phyloP scores from a whole-genome alignment of 2,113 vertebrate species.

The Rhizomys pruinosus region DNA sequence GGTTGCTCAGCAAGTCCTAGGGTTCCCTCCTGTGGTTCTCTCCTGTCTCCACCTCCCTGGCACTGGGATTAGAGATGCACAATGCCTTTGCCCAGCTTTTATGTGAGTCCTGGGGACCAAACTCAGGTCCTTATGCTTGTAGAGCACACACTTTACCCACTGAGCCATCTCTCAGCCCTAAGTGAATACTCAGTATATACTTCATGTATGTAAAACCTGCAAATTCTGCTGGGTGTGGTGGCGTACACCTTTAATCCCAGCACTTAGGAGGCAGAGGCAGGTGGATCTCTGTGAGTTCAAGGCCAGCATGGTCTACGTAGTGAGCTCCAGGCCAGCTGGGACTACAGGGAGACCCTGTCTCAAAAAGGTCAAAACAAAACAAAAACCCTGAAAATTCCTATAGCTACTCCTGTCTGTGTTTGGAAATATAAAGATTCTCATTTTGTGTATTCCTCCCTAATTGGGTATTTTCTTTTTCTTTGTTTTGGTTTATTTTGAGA shows the following conservation, averaged over 20 bases:
- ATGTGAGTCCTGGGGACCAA: background rate
- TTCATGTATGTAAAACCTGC: constrained; percentile 18
- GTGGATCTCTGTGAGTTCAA: no score
- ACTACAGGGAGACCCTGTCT: no score
- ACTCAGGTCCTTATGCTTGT: background rate
- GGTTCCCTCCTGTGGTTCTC: no score
- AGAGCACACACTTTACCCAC: background rate
- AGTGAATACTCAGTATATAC: constrained; percentile 58
- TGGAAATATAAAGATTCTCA: constrained; percentile 38
- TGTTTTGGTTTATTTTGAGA: background rate
- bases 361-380: no score
- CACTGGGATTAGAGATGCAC: background rate
- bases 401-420: constrained; percentile 15
- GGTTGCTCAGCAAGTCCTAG: background rate
- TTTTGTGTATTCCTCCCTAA: background rate
- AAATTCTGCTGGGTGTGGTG: no score
- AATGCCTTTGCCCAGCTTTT: background rate
- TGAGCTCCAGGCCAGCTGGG: no score
- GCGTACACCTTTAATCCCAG: no score
- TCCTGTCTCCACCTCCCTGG: no score
- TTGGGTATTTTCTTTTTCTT: background rate
- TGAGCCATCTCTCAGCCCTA: background rate
- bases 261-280: no score
- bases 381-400: background rate
- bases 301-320: no score